Evolutionary conservation across 2,113 vertebrate genomes (phyloP), one percentile per base, ranked within the genome.

Genomic region (Puma concolor): DNA sequence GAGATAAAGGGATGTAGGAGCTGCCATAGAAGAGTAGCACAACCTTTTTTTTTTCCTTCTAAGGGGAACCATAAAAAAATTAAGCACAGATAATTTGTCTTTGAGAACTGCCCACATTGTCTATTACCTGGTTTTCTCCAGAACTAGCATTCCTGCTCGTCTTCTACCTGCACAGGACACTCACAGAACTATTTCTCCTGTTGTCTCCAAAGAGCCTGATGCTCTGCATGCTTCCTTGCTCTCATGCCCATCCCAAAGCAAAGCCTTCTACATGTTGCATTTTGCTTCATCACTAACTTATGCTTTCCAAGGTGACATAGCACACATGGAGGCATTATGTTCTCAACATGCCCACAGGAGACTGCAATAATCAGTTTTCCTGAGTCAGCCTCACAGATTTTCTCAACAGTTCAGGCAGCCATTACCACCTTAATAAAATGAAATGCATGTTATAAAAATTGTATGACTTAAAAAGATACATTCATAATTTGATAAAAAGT

Each of bases 401-500:
- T 89, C 54, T 63, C 87, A 95, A 71, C 19, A 93, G 8, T 81
- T 27, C 83, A 87, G 15, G 38, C 10, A 97, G 31, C 44, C 80
- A 84, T 88, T 80, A 69, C 7, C 57, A 85, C 67, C 63, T 92
- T 80, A 95, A 13, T 80, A 50, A 94, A 92, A 85, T 14, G 60
- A 79, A 93, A 96, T 66, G 5, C 52, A 82, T 79, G 8, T 64
- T 10, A 92, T 36, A 82, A 94, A 96, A 84, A 48, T 88, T 64
- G 79, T 13, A 64, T 52, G 9, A 87, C 90, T 63, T 87, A 19
- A 81, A 88, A 64, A 95, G 25, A 84, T 60, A 91, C 29, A 82
- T 88, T 92, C 64, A 64, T 77, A 94, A 44, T 79, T 96, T 97
- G n/a, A 94, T 41, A 86, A 96, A 96, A 3, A 12, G 10, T 88